Base-by-base conservation (phyloP, 2,797 vertebrate species). In the Sebastes itinus region DNA sequence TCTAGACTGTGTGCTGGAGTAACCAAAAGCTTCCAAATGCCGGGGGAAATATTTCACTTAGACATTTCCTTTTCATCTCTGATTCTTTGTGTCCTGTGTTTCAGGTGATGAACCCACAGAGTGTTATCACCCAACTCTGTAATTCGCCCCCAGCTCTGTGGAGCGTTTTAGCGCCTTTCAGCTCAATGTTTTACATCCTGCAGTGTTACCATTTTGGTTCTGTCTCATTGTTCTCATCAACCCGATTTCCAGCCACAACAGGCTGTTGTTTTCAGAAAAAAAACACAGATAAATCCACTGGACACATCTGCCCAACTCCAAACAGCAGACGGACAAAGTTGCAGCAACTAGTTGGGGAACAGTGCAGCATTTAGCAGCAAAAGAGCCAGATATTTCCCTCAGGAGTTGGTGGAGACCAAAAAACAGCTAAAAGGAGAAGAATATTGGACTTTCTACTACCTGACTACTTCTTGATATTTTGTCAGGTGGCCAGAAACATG, bases 1-100 rank as follows among this genome's bases (percentile, higher is more conserved):
- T 81, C 80, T 72, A 62, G 58, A 86, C 83, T 13, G 13, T 64
- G 68, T 78, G 77, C 25, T 13, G 27, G 32, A 58, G 66, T 42
- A 74, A 86, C 58, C 27, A 54, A 35, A 76, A 42, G 66, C 73
- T 64, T 77, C 49, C 22, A 49, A 68, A 71, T 38, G 42, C 14
- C 11, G 12, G 14, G 13, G 42, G 22, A 71, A 76, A 38, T 28
- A 62, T 65, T 64, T 69, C 7, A 59, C 27, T 16, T 10, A n/a
- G n/a, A 55, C 61, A 77, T 55, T 23, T 64, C 4, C 52, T 64
- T 69, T 38, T 16, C 13, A 38, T 13, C n/a, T 65, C 1, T 49
- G 35, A 58, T 8, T 46, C 5, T 2, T 56, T n/a, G 12, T 27
- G 10, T 60, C 11, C 2, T 71, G 63, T 2, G 28, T 59, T 74